Conservation (phyloP, 2,888 invertebrate species). For the Drosophila suboccidentalis region DNA sequence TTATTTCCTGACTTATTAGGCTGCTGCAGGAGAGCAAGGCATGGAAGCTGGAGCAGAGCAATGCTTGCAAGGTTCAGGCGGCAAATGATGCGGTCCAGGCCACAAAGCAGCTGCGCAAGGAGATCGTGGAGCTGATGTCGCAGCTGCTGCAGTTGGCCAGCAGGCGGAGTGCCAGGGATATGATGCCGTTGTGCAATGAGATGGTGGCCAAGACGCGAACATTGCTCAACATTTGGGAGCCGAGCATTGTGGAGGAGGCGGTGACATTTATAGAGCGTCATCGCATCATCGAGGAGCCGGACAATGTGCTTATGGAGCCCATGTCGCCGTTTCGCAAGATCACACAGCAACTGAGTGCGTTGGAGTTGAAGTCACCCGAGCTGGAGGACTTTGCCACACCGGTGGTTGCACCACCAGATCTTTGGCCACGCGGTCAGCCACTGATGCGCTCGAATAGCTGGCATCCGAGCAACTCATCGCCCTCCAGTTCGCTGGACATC, state of each 20-base stretch:
- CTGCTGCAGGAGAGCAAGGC: constrained; percentile 93
- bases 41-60: constrained; percentile 88
- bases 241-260: constrained; percentile 93
- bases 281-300: constrained; percentile 86
- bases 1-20: constrained; percentile 85
- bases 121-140: constrained; percentile 92
- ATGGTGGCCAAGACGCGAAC: constrained; percentile 92
- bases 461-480: constrained; percentile 74
- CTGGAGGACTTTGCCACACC: constrained; percentile 90
- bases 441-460: constrained; percentile 83
- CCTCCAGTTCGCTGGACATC: constrained; percentile 82
- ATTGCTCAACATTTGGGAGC: constrained; percentile 94
- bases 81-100: constrained; percentile 94
- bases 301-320: constrained; percentile 86
- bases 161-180: constrained; percentile 90
- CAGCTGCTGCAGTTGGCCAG: constrained; percentile 91
- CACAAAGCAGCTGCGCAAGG: constrained; percentile 91
- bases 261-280: constrained; percentile 93
- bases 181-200: constrained; percentile 91
- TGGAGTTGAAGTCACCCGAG: constrained; percentile 91
- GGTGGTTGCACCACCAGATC: constrained; percentile 88
- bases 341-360: constrained; percentile 91
- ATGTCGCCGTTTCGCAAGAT: constrained; percentile 91
- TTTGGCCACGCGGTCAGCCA: constrained; percentile 87
- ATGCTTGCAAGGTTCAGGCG: constrained; percentile 91